Evolutionary conservation across 2,888 invertebrate genomes (phyloP), one percentile per base, ranked within the genome.

Genomic region (Caenorhabditis wallacei): DNA sequence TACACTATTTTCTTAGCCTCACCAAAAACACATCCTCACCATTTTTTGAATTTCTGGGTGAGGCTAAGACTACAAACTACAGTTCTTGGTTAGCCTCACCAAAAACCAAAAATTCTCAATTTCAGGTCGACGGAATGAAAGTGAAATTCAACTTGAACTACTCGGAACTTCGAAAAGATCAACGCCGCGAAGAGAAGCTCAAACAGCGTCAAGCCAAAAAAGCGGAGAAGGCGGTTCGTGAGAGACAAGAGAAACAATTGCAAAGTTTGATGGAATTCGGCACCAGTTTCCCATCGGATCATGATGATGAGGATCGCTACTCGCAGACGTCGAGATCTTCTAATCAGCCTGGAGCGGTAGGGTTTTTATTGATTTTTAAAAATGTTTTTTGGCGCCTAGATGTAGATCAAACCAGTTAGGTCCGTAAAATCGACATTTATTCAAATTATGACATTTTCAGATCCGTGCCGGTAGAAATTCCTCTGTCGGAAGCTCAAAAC

Each of bases 61-160:
- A n/a, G n/a, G n/a, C n/a, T n/a, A n/a, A n/a, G n/a, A n/a, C n/a
- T n/a, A n/a, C n/a, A n/a, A n/a, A n/a, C n/a, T n/a, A n/a, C n/a
- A n/a, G n/a, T n/a, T n/a, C n/a, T n/a, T n/a, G n/a, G n/a, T 43
- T 43, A 43, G 43, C 43, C 43, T 16, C 16, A 43, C 35, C 35
- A 35, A 35, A 35, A n/a, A n/a, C n/a, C n/a, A n/a, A n/a, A n/a
- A n/a, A n/a, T n/a, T 18, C 2, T 48, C 2, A 4, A 48, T 48
- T 43, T n/a, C 92, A 92, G 63, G 92, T 93, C 5, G 93, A 93
- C 71, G 93, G 93, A n/a, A 93, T 93, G n/a, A 93, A 93, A 75
- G 87, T 93, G 61, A 93, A 91, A 71, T 88, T 92, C 59, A 86
- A 84, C 35, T 61, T 88, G 57, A 63, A 79, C 78, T 57, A 66